Evolutionary conservation across 2,797 vertebrate species (phyloP).

Genomic region (Anguilla pacifica): DNA sequence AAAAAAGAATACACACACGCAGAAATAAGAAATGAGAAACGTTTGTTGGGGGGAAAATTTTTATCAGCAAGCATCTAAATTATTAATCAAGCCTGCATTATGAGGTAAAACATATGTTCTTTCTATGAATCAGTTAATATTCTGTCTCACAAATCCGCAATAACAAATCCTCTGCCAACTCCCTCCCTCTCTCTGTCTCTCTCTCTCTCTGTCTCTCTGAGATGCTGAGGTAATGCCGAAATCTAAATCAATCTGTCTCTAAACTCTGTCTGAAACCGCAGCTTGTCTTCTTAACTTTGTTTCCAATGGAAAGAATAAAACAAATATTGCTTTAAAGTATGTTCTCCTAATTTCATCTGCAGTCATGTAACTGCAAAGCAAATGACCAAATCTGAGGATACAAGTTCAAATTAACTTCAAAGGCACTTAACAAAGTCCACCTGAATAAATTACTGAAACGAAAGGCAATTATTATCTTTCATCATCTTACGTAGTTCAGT

Average conservation of each 20-base stretch:
- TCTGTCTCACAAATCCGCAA: no score
- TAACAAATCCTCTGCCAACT: no score
- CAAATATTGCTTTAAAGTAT: not conserved
- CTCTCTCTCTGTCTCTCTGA: no score
- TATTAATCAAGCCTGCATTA: no score
- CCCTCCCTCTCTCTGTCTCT: no score
- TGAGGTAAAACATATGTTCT: no score
- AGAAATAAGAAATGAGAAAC: no score
- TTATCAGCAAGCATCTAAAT: no score
- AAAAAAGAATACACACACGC: not conserved
- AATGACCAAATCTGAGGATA: not conserved
- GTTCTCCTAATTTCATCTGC: not conserved
- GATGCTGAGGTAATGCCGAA: not conserved
- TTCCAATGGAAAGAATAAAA: not conserved
- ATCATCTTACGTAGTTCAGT: not conserved
- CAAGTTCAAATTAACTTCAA: slow-evolving; percentile 1
- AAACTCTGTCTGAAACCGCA: not conserved
- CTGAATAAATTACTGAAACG: not conserved
- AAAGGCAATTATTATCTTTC: not conserved
- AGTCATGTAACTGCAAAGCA: not conserved
- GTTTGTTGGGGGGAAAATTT: no score
- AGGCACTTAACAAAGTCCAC: not conserved
- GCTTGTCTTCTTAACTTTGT: not conserved
- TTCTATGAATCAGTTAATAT: no score
- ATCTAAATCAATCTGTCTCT: not conserved